Base-by-base conservation (phyloP, 2,888 invertebrate genomes). In the Hecatera dysodea region DNA sequence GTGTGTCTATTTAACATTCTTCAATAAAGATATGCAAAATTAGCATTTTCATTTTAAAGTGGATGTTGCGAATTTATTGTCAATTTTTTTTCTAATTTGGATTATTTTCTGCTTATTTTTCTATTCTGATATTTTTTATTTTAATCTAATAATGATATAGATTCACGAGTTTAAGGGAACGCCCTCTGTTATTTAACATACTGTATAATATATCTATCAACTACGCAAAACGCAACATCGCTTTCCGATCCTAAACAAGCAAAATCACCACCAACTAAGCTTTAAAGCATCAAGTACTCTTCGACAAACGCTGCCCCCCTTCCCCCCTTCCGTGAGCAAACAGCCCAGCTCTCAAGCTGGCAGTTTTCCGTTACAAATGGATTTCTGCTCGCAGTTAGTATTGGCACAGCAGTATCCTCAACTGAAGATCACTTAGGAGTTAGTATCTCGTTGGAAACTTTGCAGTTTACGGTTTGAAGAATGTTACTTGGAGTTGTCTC, bases 361-460 rank as follows among this genome's bases (percentile, higher is more conserved):
- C 61, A 70, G 80, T 61, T 75, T 75, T 66, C 76, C 76, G 67
- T 81, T 81, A 67, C 81, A 81, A 81, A 78, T 78, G 72, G 78
- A 81, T 71, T 71, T 67, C 53, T 69, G 50, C 56, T 74, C 55
- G 24, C 27, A 52, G n/a, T 24, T 73, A n/a, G 53, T 77, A 64
- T 75, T 67, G 46, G 75, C 59, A 62, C 27, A 67, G 71, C 70
- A 67, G 71, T 81, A 71, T 67, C 60, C 53, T 62, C 39, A 59
- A 48, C 57, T 65, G 33, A 11, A 62, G 66, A 66, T 66, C 81
- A 81, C 81, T 79, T 65, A 65, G 11, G 29, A 61, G 70, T 66
- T 75, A 39, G 19, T 56, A 60, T 55, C 55, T 39, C 1, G 52
- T 60, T 57, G 27, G 6, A 63, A 79, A 81, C 77, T 76, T 64